A percentile compares a stretch with the other conserved stretches of the same genome.
Evolutionary conservation across 2,113 vertebrate genomes (phyloP).

Genomic region (Dipodomys merriami): DNA sequence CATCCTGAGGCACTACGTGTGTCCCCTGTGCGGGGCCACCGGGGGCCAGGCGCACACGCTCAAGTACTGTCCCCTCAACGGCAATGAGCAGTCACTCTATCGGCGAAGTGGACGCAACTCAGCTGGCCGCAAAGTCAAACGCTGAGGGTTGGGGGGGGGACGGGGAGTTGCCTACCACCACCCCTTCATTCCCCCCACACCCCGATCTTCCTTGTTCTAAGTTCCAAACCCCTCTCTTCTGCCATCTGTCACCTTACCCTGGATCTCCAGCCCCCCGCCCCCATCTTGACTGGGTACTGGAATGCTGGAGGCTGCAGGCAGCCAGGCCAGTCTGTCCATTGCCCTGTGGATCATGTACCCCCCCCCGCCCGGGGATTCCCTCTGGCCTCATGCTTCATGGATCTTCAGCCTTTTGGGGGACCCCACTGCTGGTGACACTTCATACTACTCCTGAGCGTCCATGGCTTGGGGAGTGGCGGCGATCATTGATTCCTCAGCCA

Average conservation of each 20-base stretch:
- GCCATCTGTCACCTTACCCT: not conserved
- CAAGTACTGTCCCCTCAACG: conserved; percentile 87
- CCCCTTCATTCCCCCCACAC: not conserved
- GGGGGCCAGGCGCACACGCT: conserved; percentile 90
- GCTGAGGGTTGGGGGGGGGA: conserved; percentile 60
- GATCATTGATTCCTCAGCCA: not conserved
- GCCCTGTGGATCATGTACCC: not conserved
- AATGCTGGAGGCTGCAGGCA: not conserved
- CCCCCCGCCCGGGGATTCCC: not conserved
- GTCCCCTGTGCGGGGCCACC: conserved; percentile 87
- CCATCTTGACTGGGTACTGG: not conserved
- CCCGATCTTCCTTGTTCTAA: not conserved
- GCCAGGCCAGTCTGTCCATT: not conserved
- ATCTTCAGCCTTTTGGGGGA: not conserved
- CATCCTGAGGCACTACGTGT: conserved; percentile 89
- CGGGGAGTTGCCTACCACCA: not conserved
- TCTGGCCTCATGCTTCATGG: not conserved
- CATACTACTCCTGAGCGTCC: too few relatives aligned
- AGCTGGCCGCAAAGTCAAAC: conserved; percentile 73
- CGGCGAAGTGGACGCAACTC: conserved; percentile 80
- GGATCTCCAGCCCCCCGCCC: not conserved
- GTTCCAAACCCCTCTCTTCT: not conserved
- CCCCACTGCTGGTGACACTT: too few relatives aligned
- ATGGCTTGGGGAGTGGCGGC: too few relatives aligned
- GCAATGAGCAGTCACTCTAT: conserved; percentile 75